Evolutionary conservation across 2,797 vertebrate genomes (phyloP).

Genomic region (Oreochromis mossambicus): DNA sequence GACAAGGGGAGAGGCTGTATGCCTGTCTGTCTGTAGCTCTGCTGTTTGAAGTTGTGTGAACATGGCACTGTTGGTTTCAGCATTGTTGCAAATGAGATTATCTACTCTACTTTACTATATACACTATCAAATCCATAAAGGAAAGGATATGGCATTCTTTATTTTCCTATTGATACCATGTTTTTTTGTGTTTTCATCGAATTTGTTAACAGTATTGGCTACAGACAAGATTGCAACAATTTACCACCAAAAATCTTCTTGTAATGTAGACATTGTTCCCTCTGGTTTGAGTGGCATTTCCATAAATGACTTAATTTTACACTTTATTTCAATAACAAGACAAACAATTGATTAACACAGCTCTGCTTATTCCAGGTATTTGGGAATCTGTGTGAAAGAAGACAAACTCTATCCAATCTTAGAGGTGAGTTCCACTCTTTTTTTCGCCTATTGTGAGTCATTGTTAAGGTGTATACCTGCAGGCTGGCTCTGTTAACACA

Average conservation of each 20-base stretch:
- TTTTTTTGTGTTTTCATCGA: background rate
- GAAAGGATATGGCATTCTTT: background rate
- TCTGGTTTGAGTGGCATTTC: background rate
- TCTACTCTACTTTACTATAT: background rate
- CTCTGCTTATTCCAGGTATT: constrained; percentile 73
- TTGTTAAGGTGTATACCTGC: background rate
- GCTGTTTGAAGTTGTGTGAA: background rate
- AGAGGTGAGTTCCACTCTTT: constrained; percentile 73
- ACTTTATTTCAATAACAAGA: background rate
- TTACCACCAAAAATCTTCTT: background rate
- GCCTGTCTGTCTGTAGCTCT: background rate
- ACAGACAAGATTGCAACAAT: background rate
- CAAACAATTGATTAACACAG: background rate
- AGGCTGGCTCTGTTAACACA: background rate
- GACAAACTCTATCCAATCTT: constrained; percentile 87
- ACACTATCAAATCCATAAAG: background rate
- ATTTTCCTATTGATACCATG: background rate
- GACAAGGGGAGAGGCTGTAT: background rate
- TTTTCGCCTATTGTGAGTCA: background rate
- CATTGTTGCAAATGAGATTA: background rate
- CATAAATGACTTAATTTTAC: background rate
- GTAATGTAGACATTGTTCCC: background rate
- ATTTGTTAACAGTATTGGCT: background rate
- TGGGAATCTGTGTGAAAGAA: constrained; percentile 87
- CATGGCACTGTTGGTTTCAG: background rate